phyloP scores from a whole-genome alignment of 2,797 vertebrate species.

The Sebastes hubbsi region DNA sequence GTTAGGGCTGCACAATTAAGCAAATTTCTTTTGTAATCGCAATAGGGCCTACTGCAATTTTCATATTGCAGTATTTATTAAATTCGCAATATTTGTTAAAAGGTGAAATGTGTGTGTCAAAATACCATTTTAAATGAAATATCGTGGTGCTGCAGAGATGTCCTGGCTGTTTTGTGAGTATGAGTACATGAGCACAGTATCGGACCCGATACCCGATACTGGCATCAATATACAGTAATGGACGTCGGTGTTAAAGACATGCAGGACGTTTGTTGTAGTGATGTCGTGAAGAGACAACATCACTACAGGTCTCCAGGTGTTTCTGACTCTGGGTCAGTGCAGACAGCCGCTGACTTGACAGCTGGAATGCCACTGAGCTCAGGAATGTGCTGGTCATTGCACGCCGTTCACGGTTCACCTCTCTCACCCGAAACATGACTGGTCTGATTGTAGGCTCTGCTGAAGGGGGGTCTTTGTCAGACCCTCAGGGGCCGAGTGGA shows the following conservation, averaged over 20 bases:
- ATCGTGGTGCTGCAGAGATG: too few species aligned
- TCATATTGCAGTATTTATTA: too few species aligned
- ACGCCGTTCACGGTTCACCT: conserved; percentile 75
- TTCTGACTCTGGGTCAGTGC: conserved; percentile 54
- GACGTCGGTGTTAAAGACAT: background rate
- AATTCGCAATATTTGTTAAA: too few species aligned
- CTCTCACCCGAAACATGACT: conserved; percentile 74
- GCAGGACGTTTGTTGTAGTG: background rate
- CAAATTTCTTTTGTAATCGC: too few species aligned
- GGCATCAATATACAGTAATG: background rate
- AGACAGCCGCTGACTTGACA: conserved; percentile 63
- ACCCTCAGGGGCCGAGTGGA: conserved; percentile 29
- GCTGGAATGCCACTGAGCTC: conserved; percentile 78
- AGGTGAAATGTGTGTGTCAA: too few species aligned
- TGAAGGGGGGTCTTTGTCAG: conserved; percentile 78
- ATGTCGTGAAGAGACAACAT: conserved; percentile 7
- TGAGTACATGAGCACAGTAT: too few species aligned
- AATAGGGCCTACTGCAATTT: too few species aligned
- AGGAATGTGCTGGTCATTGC: conserved; percentile 83
- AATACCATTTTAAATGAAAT: too few species aligned
- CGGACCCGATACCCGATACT: too few species aligned
- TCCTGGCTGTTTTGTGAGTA: too few species aligned
- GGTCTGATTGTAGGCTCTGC: conserved; percentile 72
- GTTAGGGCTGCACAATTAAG: too few species aligned
- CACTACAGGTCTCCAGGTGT: conserved; percentile 64